Evolutionary conservation across 1,140 invertebrate genomes (phyloP), one percentile per base, ranked within the genome.

Genomic region (Mya arenaria): DNA sequence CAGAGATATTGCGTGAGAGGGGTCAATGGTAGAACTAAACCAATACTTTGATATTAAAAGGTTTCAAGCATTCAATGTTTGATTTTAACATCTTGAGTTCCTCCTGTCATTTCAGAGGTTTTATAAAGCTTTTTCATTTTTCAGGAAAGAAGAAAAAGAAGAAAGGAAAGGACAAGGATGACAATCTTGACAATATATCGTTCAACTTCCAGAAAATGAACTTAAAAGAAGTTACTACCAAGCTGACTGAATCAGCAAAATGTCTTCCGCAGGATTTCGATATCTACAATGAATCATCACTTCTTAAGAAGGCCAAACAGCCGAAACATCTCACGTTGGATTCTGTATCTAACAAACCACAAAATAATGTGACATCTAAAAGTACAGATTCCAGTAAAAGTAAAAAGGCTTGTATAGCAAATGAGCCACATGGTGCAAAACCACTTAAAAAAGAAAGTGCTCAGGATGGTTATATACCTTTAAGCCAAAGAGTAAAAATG

Each of bases 141-240:
- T 34, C 60, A 75, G 73, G 36, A 28, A 75, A 75, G 41, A 74
- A 74, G 36, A 74, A 74, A n/a, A 75, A 71, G 19, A 80, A 80
- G 37, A 69, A 80, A 19, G n/a, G 13, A n/a, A 55, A 65, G 25
- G 36, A 41, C n/a, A 13, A n/a, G 13, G 6, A 34, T 10, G 28
- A 6, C 4, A 34, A 10, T 23, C 19, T 80, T 6, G 77, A 80
- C 10, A 71, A 80, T 32, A 30, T 80, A 56, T 80, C 77, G 13
- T 80, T 80, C 66, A 19, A 80, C 30, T 80, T 80, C 62, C 41
- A 71, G 25, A 80, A 80, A 25, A 56, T 80, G 17, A 71, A 71
- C 34, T 19, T 80, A 2, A 25, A 30, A 13, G 2, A 69, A 25
- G 65, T 80, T 6, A 71, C 77, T 6, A 66, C 36, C 28, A 25